phyloP scores from a whole-genome alignment of 2,113 vertebrate genomes.

The Rallus limicola region DNA sequence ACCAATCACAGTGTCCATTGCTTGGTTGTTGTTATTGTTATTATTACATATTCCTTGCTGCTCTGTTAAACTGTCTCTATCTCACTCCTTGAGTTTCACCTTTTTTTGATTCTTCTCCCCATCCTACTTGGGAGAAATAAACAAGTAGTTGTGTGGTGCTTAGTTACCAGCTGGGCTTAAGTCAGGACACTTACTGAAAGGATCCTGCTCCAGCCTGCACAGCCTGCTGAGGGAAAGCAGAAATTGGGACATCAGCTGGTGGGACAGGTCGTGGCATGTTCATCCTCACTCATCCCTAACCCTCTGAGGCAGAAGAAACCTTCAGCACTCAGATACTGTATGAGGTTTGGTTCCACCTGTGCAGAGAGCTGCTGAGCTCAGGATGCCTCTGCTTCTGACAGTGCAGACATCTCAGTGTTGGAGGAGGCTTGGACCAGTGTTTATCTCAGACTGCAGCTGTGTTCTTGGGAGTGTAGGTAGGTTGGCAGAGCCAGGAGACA shows the following conservation, averaged over 20 bases:
- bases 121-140: too few relatives aligned
- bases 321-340: not conserved
- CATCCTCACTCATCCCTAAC: not conserved
- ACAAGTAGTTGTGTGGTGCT: too few relatives aligned
- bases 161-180: too few relatives aligned
- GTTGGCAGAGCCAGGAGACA: not conserved
- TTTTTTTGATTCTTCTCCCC: too few relatives aligned
- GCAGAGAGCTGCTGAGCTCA: not conserved
- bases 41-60: too few relatives aligned
- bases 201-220: not conserved
- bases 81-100: too few relatives aligned
- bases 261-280: not conserved
- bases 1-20: too few relatives aligned
- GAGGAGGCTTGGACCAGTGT: not conserved
- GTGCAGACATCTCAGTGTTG: fast-evolving
- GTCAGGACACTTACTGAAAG: not conserved
- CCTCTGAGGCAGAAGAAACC: not conserved
- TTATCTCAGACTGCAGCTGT: not conserved
- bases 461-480: not conserved
- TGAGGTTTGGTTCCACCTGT: not conserved
- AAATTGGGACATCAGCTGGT: not conserved
- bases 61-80: too few relatives aligned
- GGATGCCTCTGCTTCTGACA: not conserved
- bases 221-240: not conserved
- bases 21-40: too few relatives aligned